These are phyloP conservation scores for Drosophila navojoa DNA, from an alignment of 1,140 invertebrate genomes.

Conservation along the genomic window DNA sequence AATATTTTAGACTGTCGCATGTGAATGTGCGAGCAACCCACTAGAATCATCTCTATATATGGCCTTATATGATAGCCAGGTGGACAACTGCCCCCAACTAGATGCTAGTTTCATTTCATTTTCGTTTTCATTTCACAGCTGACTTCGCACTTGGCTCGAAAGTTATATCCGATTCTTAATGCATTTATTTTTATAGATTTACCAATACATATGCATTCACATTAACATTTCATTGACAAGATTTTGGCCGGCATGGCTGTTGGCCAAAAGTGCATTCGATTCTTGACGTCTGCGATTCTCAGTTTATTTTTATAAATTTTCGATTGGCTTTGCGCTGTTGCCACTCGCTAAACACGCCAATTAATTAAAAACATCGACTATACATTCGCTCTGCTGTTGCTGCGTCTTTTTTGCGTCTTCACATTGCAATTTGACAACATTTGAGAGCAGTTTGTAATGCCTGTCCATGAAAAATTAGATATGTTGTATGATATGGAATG, in stretches of 20 bases:
- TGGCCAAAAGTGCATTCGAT: conserved; percentile 32
- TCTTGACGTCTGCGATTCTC: conserved; percentile 30
- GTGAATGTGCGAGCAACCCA: too few relatives aligned
- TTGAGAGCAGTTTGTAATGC: conserved; percentile 21
- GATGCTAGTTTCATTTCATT: conserved; percentile 46
- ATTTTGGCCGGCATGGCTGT: conserved; percentile 16
- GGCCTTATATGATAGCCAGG: background rate
- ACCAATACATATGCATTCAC: too few relatives aligned
- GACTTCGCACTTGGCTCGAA: conserved; percentile 19
- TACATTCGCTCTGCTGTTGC: too few relatives aligned
- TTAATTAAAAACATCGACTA: conserved; percentile 38
- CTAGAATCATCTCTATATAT: background rate
- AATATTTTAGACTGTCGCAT: conserved; percentile 11
- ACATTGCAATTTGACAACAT: conserved; percentile 17
- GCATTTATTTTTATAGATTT: conserved; percentile 9
- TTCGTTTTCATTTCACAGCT: conserved; percentile 47
- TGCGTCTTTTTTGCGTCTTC: conserved; percentile 15
- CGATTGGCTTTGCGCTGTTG: conserved; percentile 18
- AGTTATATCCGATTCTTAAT: conserved; percentile 11
- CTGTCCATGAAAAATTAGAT: too few relatives aligned
- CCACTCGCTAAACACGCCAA: conserved; percentile 29
- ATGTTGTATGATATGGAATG: too few relatives aligned
- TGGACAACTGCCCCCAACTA: conserved; percentile 23
- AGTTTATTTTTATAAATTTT: conserved; percentile 37
- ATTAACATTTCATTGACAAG: conserved; percentile 48